Conservation (phyloP, 53 echinoderm and acorn worm genomes). For the Echinarachnius parma region DNA sequence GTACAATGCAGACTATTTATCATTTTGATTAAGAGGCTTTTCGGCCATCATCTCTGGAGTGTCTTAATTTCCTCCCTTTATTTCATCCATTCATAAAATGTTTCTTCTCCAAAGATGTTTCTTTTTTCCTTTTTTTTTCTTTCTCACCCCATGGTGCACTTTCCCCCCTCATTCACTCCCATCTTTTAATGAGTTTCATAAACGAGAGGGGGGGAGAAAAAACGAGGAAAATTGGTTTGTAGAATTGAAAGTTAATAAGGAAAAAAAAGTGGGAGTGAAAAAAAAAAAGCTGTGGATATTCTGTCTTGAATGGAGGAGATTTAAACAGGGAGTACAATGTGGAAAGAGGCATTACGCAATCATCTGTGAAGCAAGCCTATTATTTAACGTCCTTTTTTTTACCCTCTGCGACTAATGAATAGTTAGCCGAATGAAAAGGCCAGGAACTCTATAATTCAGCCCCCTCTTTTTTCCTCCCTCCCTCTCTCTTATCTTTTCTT, state of each 20-base stretch:
- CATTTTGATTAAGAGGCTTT: slow-evolving; percentile 3
- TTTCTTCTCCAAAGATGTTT: background rate
- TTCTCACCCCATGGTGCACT: slow-evolving; percentile 38
- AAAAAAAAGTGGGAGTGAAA: background rate
- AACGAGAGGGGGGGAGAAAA: background rate
- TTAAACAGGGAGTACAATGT: slow-evolving; percentile 23
- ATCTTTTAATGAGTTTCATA: background rate
- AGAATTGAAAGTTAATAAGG: slow-evolving; percentile 10
- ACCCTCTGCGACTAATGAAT: slow-evolving; percentile 14
- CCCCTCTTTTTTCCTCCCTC: background rate
- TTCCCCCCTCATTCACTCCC: background rate
- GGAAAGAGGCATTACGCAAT: slow-evolving; percentile 33
- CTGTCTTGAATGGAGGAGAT: slow-evolving; percentile 46
- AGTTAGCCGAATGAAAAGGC: slow-evolving; percentile 17
- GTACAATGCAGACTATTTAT: background rate
- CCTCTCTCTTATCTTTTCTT: background rate
- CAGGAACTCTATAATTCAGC: background rate
- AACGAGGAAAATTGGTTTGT: slow-evolving; percentile 6
- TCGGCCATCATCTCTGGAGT: background rate
- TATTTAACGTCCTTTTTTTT: background rate
- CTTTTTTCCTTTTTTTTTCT: background rate
- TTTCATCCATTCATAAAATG: background rate
- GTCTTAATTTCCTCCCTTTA: background rate
- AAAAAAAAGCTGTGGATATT: background rate
- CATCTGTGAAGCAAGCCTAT: slow-evolving; percentile 8